Evolutionary conservation across 2,797 vertebrate species (phyloP), one percentile per base, ranked within the genome.

Genomic region (Ceryle rudis): DNA sequence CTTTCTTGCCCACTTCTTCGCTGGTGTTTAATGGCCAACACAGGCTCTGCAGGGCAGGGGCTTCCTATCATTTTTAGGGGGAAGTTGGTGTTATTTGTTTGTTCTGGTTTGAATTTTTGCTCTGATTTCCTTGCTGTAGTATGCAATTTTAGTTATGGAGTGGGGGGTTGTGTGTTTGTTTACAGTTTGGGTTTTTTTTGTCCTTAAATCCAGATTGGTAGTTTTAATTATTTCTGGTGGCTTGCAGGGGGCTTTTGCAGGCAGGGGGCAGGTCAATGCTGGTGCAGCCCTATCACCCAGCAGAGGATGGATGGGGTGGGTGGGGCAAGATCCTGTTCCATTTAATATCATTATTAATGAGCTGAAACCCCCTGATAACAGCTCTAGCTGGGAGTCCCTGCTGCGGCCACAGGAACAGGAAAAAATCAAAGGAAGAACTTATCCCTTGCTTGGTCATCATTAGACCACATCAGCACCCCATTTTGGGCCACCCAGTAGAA

Each of bases 281-380:
- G 0, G n/a, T 9, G 18, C 54, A 60, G 28, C 5, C n/a, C 57
- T 9, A 12, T 39, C 11, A 18, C 5, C 3, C 0, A 33, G 15
- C 9, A 11, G 1, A 85, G 11, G 10, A 35, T 17, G 37, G 55
- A 29, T 6, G 52, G 11, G 39, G 14, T 39, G 19, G 10, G 16
- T 58, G 11, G 29, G 39, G 2, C 4, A 57, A 81, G 52, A 64
- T 31, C 16, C 14, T n/a, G 20, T 42, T 46, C 18, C 29, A 42
- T 77, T 83, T 82, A 26, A 17, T 28, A 6, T 9, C 62, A 55
- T 79, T 55, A 44, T 35, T 80, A n/a, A 3, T 52, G 21, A 70
- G 11, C 23, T 52, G 46, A 52, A 51, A 65, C 16, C 5, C 0
- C 2, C 9, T 21, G 11, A 5, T 29, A 31, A 22, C 4, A 29